phyloP scores from a whole-genome alignment of 64 coral and sea anemone genomes.

The Dendronephthya gigantea region DNA sequence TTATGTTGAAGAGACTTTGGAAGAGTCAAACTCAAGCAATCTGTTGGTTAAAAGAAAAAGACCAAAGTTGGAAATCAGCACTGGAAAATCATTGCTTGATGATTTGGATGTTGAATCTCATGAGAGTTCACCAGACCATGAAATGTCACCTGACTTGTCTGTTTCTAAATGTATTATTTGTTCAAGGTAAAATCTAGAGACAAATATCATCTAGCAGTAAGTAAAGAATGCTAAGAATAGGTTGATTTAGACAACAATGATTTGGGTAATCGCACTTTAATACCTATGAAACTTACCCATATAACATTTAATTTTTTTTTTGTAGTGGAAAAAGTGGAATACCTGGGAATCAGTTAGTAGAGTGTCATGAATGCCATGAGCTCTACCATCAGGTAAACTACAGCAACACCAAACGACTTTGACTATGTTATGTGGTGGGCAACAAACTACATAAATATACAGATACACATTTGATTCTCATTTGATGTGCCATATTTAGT shows the following conservation, averaged over 20 bases:
- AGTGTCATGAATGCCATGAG: conserved; percentile 93
- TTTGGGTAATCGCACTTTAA: too few relatives aligned
- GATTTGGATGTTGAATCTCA: conserved; percentile 53
- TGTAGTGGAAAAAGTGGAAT: conserved; percentile 54
- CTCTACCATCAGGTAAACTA: conserved; percentile 88
- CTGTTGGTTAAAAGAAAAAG: conserved; percentile 65
- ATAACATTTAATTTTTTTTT: background rate
- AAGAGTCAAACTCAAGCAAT: conserved; percentile 62
- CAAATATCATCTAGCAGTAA: too few relatives aligned
- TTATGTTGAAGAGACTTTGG: conserved; percentile 57
- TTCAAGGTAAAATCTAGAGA: too few relatives aligned
- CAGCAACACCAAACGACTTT: too few relatives aligned
- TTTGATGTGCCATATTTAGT: too few relatives aligned
- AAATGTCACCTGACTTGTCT: conserved; percentile 70
- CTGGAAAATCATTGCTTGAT: conserved; percentile 43
- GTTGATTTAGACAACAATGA: too few relatives aligned
- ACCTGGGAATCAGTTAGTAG: conserved; percentile 80
- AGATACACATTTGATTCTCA: too few relatives aligned
- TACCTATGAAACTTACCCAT: too few relatives aligned
- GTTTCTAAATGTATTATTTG: conserved; percentile 59
- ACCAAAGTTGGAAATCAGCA: conserved; percentile 59
- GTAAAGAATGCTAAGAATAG: too few relatives aligned
- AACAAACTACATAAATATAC: too few relatives aligned
- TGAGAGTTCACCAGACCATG: conserved; percentile 52
- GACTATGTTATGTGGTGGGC: too few relatives aligned